Evolutionary conservation across 2,888 invertebrate species (phyloP), one percentile per base, ranked within the genome.

Genomic region (Drosophila gaucha): DNA sequence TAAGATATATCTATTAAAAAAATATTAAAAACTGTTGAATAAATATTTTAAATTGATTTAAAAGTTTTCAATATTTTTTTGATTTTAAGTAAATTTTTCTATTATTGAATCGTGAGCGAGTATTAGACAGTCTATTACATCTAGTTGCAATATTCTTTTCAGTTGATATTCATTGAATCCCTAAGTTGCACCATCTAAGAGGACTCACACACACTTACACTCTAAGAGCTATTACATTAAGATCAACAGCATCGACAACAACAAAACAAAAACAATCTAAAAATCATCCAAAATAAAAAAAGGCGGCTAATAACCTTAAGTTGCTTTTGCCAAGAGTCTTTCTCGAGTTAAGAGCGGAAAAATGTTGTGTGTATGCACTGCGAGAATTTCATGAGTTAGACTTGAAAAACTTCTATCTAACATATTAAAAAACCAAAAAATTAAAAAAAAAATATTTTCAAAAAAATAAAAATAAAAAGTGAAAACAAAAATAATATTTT

Each of bases 231-330:
- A 50, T 66, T 78, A 50, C 82, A 78, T 78, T 84, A 73, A 72
- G 73, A 73, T 63, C 69, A 65, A 68, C 74, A 68, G 59, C 67
- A 64, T 58, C 57, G 58, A 54, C 64, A 73, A 70, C 47, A 65
- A 58, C 54, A 73, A n/a, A 78, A 67, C 71, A 70, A 63, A 67
- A 67, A 66, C 63, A 65, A 63, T 70, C 60, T 46, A 58, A 60
- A 80, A 74, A 71, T 65, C 52, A 64, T 58, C 38, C 39, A 31
- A 44, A 44, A 30, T 30, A 44, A 44, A 77, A 77, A 78, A 69
- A 82, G 70, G 74, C 74, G 67, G 78, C 80, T 77, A 77, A 80
- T 74, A 77, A 79, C 77, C 80, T 66, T 60, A 66, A 72, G 73
- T 68, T 65, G 67, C 59, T 78, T 57, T 74, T 59, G 76, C 76